Evolutionary conservation across 1,140 invertebrate genomes (phyloP), one percentile per base, ranked within the genome.

Genomic region (Thaumatotibia leucotreta): DNA sequence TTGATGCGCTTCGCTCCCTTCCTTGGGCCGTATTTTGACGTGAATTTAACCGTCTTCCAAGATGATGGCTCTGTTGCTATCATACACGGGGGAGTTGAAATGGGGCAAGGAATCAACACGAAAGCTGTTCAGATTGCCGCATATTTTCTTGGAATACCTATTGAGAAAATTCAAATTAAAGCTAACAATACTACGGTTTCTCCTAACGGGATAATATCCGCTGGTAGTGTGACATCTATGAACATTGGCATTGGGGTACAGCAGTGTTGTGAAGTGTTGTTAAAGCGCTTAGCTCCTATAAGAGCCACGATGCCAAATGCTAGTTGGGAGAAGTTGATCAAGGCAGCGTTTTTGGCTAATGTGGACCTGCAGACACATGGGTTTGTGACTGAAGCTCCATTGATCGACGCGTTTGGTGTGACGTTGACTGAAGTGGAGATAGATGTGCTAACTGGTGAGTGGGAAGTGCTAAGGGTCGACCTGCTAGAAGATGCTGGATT

Each of bases 1-100:
- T n/a, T n/a, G n/a, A n/a, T n/a, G n/a, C n/a, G n/a, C n/a, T n/a
- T n/a, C n/a, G n/a, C n/a, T n/a, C n/a, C n/a, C n/a, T n/a, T n/a
- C n/a, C n/a, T n/a, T n/a, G n/a, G n/a, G n/a, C n/a, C n/a, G n/a
- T n/a, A n/a, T n/a, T n/a, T n/a, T n/a, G n/a, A n/a, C n/a, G n/a
- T n/a, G n/a, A n/a, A n/a, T n/a, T n/a, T n/a, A n/a, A n/a, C n/a
- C n/a, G n/a, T n/a, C n/a, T n/a, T n/a, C n/a, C n/a, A n/a, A n/a
- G n/a, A n/a, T n/a, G n/a, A n/a, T n/a, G n/a, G 95, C 11, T 94
- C 94, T 1, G 95, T 97, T 1, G 92, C 93, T 0, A 89, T 97
- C 33, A 86, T 92, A 6, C 95, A 96, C 74, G 95, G 93, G 58
- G 96, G 96, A 24, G 93, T 96, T 45, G 96, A 97, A 95, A n/a